Evolutionary conservation across 2,113 vertebrate species (phyloP).

Genomic region (Noctilio leporinus): DNA sequence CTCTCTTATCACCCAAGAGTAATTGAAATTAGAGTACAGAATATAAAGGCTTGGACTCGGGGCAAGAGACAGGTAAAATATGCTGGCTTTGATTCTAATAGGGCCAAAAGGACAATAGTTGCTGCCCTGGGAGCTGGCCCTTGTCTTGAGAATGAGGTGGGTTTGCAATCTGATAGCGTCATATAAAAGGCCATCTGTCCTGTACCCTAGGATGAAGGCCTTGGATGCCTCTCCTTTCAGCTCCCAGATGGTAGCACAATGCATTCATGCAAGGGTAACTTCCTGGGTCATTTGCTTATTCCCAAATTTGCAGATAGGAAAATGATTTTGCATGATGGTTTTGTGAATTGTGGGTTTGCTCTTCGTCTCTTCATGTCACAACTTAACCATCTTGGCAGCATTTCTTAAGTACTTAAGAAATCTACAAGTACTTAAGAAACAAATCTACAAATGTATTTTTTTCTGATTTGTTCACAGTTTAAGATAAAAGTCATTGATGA

Average conservation of each 20-base stretch:
- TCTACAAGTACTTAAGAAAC: background rate
- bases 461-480: background rate
- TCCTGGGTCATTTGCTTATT: background rate
- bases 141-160: background rate
- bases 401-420: background rate
- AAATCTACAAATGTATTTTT: background rate
- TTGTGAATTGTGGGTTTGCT: background rate
- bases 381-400: background rate
- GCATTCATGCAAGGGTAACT: background rate
- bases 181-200: conserved; percentile 29
- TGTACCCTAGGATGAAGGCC: background rate
- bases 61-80: background rate
- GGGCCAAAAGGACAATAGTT: background rate
- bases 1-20: background rate
- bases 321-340: background rate
- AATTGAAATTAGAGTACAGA: background rate
- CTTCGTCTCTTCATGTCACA: background rate
- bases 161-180: background rate
- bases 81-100: background rate
- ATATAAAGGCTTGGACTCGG: background rate
- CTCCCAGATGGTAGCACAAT: background rate
- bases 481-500: background rate
- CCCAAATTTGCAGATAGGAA: background rate
- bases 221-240: background rate
- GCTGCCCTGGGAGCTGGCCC: background rate